Evolutionary conservation across 35 echinoderm and acorn worm species (phyloP).

Genomic region (Ophioderma brevispina): DNA sequence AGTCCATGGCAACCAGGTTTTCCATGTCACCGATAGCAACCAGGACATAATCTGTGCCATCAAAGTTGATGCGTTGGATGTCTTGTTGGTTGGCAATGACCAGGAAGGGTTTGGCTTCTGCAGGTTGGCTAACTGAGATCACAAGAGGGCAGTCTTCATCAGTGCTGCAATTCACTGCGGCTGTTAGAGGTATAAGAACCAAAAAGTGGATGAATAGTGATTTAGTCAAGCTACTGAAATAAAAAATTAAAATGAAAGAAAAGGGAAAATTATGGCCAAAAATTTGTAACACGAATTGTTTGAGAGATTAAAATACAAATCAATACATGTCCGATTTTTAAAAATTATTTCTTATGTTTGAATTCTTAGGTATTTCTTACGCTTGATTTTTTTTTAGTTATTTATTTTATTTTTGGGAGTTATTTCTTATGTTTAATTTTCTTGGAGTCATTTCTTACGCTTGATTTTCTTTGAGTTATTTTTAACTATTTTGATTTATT

Average conservation of each 20-base stretch:
- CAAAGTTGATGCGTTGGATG: slow-evolving; percentile 84
- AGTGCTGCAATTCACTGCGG: slow-evolving; percentile 41
- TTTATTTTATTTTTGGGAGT: too few relatives aligned
- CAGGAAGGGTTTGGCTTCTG: slow-evolving; percentile 58
- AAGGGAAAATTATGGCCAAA: background rate
- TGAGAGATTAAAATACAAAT: too few relatives aligned
- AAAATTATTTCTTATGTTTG: too few relatives aligned
- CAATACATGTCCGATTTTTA: too few relatives aligned
- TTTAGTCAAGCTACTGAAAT: background rate
- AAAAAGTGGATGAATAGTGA: too few relatives aligned
- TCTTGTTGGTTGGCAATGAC: slow-evolving; percentile 71
- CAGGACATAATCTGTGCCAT: slow-evolving; percentile 68
- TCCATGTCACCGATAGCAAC: slow-evolving; percentile 33
- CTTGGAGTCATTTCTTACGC: too few relatives aligned
- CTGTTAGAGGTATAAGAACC: slow-evolving; percentile 5
- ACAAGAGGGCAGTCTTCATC: slow-evolving; percentile 43
- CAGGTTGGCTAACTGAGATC: slow-evolving; percentile 17
- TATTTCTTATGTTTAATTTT: too few relatives aligned
- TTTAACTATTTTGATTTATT: too few relatives aligned
- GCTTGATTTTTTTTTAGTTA: too few relatives aligned
- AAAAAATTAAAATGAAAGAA: background rate
- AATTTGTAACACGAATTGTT: too few relatives aligned
- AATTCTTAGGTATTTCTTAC: too few relatives aligned
- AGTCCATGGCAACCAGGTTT: slow-evolving; percentile 80
- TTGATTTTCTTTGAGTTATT: too few relatives aligned